phyloP scores from a whole-genome alignment of 2,797 vertebrate genomes.

The Channa striata region DNA sequence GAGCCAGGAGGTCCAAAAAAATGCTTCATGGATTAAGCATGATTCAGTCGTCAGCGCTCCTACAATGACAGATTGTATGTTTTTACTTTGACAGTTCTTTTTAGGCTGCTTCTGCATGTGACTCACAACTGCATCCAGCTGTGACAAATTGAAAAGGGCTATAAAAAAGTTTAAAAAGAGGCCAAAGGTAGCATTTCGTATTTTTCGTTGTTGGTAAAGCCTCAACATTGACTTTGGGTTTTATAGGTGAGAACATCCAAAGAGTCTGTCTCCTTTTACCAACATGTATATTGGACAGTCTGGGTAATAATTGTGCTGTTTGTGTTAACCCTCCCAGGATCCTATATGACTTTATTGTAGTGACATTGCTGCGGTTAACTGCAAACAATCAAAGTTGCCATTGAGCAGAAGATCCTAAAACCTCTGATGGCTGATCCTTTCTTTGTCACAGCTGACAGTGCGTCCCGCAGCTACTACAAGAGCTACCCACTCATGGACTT shows the following conservation, averaged over 20 bases:
- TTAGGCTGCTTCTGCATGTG: slow-evolving; percentile 42
- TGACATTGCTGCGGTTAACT: background rate
- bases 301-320: background rate
- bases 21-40: slow-evolving; percentile 52
- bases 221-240: background rate
- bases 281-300: background rate
- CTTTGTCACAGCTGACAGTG: slow-evolving; percentile 81
- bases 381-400: background rate
- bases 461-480: slow-evolving; percentile 88
- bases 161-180: slow-evolving; percentile 38
- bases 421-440: background rate
- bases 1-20: slow-evolving; percentile 37
- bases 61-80: slow-evolving; percentile 31
- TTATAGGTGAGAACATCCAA: too few species aligned
- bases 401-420: background rate
- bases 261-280: too few species aligned
- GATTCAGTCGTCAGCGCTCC: slow-evolving; percentile 46
- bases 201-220: background rate
- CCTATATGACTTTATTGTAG: background rate
- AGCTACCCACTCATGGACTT: slow-evolving; percentile 87
- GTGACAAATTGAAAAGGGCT: slow-evolving; percentile 57
- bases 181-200: slow-evolving; percentile 28
- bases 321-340: background rate
- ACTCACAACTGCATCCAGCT: slow-evolving; percentile 51
- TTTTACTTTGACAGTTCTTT: slow-evolving; percentile 51